These are phyloP conservation scores for Cetonia aurata DNA, from an alignment of 2,888 invertebrate species.

Conservation along the genomic window DNA sequence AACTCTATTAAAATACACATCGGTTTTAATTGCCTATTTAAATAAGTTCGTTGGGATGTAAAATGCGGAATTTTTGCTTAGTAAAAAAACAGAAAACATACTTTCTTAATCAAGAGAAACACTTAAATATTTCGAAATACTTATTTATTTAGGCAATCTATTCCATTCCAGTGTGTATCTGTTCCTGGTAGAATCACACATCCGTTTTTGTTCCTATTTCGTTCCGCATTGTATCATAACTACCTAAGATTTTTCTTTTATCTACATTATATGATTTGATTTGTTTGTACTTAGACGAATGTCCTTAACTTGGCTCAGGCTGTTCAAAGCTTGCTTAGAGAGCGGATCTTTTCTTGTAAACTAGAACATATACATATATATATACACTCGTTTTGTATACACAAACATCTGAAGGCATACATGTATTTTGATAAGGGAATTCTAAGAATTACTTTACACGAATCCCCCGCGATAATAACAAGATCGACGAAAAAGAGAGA, in stretches of 20 bases:
- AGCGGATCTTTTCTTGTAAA: constrained; percentile 16
- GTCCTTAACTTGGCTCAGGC: not conserved
- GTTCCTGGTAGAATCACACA: too few species aligned
- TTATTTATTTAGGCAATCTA: not conserved
- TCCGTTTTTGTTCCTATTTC: too few species aligned
- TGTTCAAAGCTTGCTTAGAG: constrained; percentile 13
- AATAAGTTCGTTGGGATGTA: too few species aligned
- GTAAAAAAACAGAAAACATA: not conserved
- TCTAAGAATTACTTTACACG: constrained; percentile 33
- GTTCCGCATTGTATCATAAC: too few species aligned
- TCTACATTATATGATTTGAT: constrained; percentile 10
- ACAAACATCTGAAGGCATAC: constrained; percentile 28
- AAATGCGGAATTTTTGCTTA: too few species aligned
- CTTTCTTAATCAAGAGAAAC: not conserved
- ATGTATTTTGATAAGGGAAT: constrained; percentile 36
- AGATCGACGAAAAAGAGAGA: not conserved
- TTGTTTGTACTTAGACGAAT: constrained; percentile 4
- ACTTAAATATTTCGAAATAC: not conserved
- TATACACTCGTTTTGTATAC: not conserved
- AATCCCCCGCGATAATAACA: constrained; percentile 23
- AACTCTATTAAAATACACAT: too few species aligned
- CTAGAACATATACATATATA: not conserved
- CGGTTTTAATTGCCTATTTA: too few species aligned
- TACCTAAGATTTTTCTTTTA: not conserved
- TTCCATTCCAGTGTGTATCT: not conserved